Evolutionary conservation across 2,888 invertebrate species (phyloP), one percentile per base, ranked within the genome.

Genomic region (Ochropleura plecta): DNA sequence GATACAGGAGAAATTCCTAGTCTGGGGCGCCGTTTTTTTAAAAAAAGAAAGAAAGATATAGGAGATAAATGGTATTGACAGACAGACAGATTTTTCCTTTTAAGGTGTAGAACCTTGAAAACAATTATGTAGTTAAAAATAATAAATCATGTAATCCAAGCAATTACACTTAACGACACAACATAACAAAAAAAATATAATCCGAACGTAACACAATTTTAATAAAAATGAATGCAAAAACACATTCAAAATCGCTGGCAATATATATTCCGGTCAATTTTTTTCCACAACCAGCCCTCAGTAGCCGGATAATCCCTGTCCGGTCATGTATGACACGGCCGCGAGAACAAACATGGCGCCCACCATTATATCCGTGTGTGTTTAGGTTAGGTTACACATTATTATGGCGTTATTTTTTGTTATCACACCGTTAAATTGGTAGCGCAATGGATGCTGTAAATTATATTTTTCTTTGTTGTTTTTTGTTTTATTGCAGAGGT

Each of bases 341-440:
- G 89, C 86, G 86, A 89, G 89, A 91, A 90, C 91, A 93, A 94
- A 95, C 90, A 94, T 91, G 91, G 91, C 91, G 59, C 85, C 82
- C 79, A 90, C 93, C 91, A 93, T 94, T 94, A 93, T 90, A 90
- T 40, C 60, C 82, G 81, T 91, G 95, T 95, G 94, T 94, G 93
- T 92, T 95, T 95, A 94, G 95, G 95, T 90, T 91, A 88, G 89
- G 92, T 94, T 93, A 94, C 94, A 94, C 92, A 91, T 92, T 91
- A 94, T 93, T 92, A 93, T 90, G 90, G 88, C 88, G 89, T 91
- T 90, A 89, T 92, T 93, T 90, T 89, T 89, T 87, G 80, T 83
- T 90, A 90, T 88, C 88, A 83, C 76, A 55, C 68, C 86, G 83
- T 86, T 85, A 86, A 90, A 86, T 87, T 88, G 88, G 85, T 71